phyloP scores from a whole-genome alignment of 2,888 invertebrate species.

The Lottia gigantea region DNA sequence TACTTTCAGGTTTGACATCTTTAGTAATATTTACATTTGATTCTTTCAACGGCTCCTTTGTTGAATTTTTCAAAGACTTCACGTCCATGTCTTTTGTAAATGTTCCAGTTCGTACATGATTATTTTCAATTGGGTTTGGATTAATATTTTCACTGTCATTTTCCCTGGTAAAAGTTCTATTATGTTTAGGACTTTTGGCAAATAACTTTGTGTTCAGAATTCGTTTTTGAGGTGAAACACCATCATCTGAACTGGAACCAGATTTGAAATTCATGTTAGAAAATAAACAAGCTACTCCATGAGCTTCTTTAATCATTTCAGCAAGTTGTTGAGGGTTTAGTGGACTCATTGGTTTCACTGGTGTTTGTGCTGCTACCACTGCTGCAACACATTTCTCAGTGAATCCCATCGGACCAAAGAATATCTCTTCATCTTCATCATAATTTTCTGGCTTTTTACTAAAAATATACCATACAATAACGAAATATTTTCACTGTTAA shows the following conservation, averaged over 20 bases:
- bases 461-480: background rate
- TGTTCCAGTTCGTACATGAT: constrained; percentile 16
- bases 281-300: constrained; percentile 40
- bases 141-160: background rate
- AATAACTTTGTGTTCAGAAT: constrained; percentile 25
- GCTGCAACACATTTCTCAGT: constrained; percentile 44
- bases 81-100: constrained; percentile 23
- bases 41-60: constrained; percentile 14
- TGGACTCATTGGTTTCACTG: constrained; percentile 39
- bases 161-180: background rate
- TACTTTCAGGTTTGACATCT: background rate
- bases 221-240: constrained; percentile 16
- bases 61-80: background rate
- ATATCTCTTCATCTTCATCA: constrained; percentile 53
- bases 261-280: constrained; percentile 18
- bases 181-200: constrained; percentile 15
- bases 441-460: constrained; percentile 6
- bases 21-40: background rate
- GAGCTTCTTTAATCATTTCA: constrained; percentile 46
- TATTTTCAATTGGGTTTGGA: constrained; percentile 3
- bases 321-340: constrained; percentile 44
- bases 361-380: constrained; percentile 28
- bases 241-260: constrained; percentile 20
- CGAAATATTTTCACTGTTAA: too few relatives aligned
- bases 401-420: constrained; percentile 51